These are phyloP conservation scores for Parochlus steinenii DNA, from an alignment of 2,888 invertebrate species.

Conservation along the genomic window DNA sequence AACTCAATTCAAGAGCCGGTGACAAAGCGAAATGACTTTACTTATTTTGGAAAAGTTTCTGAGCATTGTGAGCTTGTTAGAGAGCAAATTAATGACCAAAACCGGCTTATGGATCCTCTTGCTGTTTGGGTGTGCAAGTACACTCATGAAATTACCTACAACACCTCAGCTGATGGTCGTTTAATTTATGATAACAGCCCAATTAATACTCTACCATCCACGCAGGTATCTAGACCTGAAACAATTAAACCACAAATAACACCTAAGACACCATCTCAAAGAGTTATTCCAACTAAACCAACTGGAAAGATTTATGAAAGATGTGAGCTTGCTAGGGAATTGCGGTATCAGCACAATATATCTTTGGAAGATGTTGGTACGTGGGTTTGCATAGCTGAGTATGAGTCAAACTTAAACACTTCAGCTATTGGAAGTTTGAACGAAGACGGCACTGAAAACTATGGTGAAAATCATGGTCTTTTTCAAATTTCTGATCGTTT, in stretches of 20 bases:
- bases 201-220: too few relatives aligned
- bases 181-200: slow-evolving; percentile 36
- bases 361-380: slow-evolving; percentile 36
- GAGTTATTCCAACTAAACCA: slow-evolving; percentile 16
- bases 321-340: slow-evolving; percentile 53
- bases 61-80: slow-evolving; percentile 53
- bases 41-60: slow-evolving; percentile 36
- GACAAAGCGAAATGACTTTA: too few relatives aligned
- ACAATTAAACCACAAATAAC: slow-evolving; percentile 10
- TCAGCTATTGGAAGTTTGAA: slow-evolving; percentile 36
- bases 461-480: slow-evolving; percentile 55
- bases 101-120: slow-evolving; percentile 35
- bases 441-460: slow-evolving; percentile 43
- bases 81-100: slow-evolving; percentile 38
- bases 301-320: slow-evolving; percentile 40
- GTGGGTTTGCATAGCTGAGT: slow-evolving; percentile 56
- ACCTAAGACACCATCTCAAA: not conserved
- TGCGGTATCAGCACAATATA: slow-evolving; percentile 37
- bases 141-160: slow-evolving; percentile 48
- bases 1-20: too few relatives aligned
- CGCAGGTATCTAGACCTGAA: slow-evolving; percentile 2
- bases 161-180: slow-evolving; percentile 42
- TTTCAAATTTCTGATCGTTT: slow-evolving; percentile 57
- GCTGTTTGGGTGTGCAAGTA: slow-evolving; percentile 60
- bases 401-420: slow-evolving; percentile 53